Evolutionary conservation across 2,888 invertebrate genomes (phyloP).

Genomic region (Leistus spinibarbis): DNA sequence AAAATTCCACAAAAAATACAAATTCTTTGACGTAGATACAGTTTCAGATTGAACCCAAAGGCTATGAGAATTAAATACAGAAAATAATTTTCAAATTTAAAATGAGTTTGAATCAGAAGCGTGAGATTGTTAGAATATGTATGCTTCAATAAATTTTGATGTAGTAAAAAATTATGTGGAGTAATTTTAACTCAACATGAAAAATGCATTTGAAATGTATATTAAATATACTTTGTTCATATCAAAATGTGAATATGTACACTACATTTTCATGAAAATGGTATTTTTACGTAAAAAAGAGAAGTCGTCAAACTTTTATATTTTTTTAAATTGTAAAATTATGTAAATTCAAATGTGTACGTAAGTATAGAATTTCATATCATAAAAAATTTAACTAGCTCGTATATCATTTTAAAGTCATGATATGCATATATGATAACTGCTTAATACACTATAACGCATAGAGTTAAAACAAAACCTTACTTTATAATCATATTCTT

Average conservation of each 20-base stretch:
- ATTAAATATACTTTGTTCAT: background rate
- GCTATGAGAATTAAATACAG: too few species aligned
- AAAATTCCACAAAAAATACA: too few species aligned
- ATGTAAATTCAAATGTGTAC: background rate
- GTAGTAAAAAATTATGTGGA: too few species aligned
- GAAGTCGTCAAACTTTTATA: background rate
- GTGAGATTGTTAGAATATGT: too few species aligned
- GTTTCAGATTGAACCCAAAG: too few species aligned
- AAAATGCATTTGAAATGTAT: background rate
- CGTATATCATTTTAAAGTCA: background rate
- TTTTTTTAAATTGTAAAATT: background rate
- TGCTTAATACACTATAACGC: background rate
- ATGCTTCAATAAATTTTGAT: too few species aligned
- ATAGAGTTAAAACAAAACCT: background rate
- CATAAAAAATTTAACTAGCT: background rate
- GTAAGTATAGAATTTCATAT: background rate
- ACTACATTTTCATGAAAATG: background rate
- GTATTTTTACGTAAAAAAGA: background rate
- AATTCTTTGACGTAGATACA: too few species aligned
- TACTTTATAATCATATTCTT: background rate
- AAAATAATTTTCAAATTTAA: too few species aligned
- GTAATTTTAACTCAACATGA: too few species aligned
- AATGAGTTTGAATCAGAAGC: too few species aligned
- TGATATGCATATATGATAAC: background rate
- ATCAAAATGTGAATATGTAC: background rate